phyloP scores from a whole-genome alignment of 2,797 vertebrate genomes.

The Sebastes umbrosus region DNA sequence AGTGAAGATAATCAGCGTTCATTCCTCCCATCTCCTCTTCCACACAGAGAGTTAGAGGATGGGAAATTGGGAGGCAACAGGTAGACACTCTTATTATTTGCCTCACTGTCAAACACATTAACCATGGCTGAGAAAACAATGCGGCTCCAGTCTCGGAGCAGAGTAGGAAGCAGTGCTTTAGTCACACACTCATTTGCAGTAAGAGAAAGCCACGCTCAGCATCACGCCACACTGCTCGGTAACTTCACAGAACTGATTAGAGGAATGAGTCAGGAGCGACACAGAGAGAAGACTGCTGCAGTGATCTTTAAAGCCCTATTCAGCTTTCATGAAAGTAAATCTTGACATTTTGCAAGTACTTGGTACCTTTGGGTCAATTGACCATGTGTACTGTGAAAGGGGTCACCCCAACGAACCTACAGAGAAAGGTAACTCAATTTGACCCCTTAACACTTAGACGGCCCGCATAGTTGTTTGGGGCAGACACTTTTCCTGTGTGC shows the following conservation, averaged over 20 bases:
- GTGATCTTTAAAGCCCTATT: slow-evolving; percentile 2
- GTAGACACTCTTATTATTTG: slow-evolving; percentile 64
- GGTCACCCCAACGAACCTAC: too few relatives aligned
- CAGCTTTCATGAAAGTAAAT: neutral
- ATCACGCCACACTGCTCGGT: slow-evolving; percentile 4
- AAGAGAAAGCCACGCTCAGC: slow-evolving; percentile 30
- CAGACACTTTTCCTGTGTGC: too few relatives aligned
- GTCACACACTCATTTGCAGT: slow-evolving; percentile 45
- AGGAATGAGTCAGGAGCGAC: slow-evolving; percentile 17
- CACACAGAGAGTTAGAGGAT: slow-evolving; percentile 31
- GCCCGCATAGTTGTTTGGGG: too few relatives aligned
- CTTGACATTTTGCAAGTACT: neutral
- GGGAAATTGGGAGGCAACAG: slow-evolving; percentile 57
- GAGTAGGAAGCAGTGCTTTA: slow-evolving; percentile 55
- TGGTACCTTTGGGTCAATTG: neutral
- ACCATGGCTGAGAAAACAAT: slow-evolving; percentile 60
- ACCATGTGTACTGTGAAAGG: neutral
- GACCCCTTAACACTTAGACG: too few relatives aligned
- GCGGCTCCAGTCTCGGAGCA: slow-evolving; percentile 23
- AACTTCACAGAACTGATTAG: slow-evolving; percentile 49
- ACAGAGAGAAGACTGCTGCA: neutral
- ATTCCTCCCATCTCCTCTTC: slow-evolving; percentile 37
- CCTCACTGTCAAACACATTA: slow-evolving; percentile 67
- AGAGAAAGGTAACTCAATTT: too few relatives aligned
- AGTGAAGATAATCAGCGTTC: slow-evolving; percentile 59